Conservation (phyloP, 2,797 vertebrate species). For the Anniella stebbinsi region DNA sequence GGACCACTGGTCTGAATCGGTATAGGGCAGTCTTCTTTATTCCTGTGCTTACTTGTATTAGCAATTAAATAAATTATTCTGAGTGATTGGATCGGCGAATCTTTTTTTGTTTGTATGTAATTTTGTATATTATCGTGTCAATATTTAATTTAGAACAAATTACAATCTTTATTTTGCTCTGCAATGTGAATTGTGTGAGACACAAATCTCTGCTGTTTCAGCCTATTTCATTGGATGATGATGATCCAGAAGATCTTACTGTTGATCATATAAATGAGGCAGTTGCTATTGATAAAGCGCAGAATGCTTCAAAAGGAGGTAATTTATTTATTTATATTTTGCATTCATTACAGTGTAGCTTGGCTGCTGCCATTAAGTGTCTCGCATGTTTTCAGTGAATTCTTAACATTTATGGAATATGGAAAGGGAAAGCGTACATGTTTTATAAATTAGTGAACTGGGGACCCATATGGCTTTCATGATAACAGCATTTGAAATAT, state of each 20-base stretch:
- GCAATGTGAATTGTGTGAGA: neutral
- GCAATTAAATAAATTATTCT: neutral
- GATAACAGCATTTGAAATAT: neutral
- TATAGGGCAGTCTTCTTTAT: neutral
- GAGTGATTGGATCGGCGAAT: neutral
- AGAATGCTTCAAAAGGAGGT: slow-evolving; percentile 79
- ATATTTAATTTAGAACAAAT: neutral
- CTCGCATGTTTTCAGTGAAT: neutral
- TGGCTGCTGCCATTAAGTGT: slow-evolving; percentile 5
- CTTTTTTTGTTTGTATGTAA: neutral
- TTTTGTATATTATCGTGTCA: neutral
- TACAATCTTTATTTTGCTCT: neutral
- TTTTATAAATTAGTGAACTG: neutral
- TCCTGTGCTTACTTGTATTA: neutral
- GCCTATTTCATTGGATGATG: slow-evolving; percentile 68
- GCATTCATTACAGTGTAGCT: neutral
- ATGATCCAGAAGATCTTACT: slow-evolving; percentile 52
- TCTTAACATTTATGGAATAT: neutral
- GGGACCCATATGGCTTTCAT: neutral
- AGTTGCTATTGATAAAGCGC: slow-evolving; percentile 36
- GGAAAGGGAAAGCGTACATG: neutral
- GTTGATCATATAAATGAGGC: slow-evolving; percentile 52
- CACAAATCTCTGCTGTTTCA: slow-evolving; percentile 50
- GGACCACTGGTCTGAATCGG: neutral
- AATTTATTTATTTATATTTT: slow-evolving; percentile 51